A percentile compares a stretch with the other conserved stretches of the same genome.
phyloP scores from a whole-genome alignment of 2,797 vertebrate genomes.

The Catostomus latipinnis region DNA sequence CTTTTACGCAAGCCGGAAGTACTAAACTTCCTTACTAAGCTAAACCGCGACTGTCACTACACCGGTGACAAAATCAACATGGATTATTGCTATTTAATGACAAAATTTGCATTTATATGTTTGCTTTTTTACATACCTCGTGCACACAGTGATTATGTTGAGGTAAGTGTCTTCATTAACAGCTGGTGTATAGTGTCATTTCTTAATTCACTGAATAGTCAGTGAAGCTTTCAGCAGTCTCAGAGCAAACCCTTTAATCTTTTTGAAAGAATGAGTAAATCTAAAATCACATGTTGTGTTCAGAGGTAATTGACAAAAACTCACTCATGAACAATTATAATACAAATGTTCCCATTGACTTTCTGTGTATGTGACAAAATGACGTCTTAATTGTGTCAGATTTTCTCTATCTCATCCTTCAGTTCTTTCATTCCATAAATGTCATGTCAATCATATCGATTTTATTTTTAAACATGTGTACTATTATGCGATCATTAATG shows the following conservation, averaged over 20 bases:
- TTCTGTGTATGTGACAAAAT: background rate
- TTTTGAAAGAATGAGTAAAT: background rate
- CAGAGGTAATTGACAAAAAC: background rate
- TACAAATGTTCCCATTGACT: background rate
- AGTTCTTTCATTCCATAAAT: background rate
- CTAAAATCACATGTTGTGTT: background rate
- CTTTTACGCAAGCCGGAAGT: conserved; percentile 35
- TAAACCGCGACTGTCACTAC: background rate
- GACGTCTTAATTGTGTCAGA: background rate
- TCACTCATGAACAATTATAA: background rate
- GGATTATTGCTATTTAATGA: conserved; percentile 16
- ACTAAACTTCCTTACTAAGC: conserved; percentile 1
- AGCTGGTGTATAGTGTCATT: background rate
- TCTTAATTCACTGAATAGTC: background rate
- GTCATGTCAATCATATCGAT: no score
- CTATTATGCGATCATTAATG: background rate
- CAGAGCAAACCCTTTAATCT: background rate
- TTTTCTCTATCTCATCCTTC: background rate
- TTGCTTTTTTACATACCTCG: conserved; percentile 33
- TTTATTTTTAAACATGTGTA: no score
- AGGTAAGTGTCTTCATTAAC: conserved; percentile 63
- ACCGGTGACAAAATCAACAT: background rate
- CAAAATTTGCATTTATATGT: conserved; percentile 1
- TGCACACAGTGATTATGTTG: conserved; percentile 62
- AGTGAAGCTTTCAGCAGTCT: background rate